phyloP scores from a whole-genome alignment of 1,140 invertebrate species.

The Holotrichia oblita region DNA sequence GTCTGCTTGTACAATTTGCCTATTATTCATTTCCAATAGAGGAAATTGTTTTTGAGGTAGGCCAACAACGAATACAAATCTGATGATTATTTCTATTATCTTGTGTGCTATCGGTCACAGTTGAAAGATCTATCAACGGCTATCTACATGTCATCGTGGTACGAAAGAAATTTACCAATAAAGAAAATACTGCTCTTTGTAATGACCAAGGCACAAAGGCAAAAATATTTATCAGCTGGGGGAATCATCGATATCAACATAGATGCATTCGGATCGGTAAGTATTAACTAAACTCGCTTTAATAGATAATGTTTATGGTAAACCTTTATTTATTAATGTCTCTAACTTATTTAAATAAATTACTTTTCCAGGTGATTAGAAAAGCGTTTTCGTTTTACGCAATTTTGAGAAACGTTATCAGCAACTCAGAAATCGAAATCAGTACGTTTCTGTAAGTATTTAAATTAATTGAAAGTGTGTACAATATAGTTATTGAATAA shows the following conservation, averaged over 20 bases:
- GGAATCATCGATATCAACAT: not conserved
- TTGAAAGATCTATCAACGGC: not conserved
- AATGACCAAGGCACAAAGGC: not conserved
- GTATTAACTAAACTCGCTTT: too few species aligned
- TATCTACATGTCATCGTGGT: conserved; percentile 1
- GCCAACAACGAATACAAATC: too few species aligned
- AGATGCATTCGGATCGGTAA: not conserved
- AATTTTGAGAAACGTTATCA: not conserved
- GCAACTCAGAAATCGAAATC: not conserved
- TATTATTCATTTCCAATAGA: not conserved
- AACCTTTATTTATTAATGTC: too few species aligned
- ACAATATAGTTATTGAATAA: not conserved
- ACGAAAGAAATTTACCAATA: not conserved
- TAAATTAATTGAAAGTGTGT: not conserved
- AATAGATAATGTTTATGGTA: too few species aligned
- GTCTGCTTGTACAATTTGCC: not conserved
- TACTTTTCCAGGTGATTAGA: not conserved
- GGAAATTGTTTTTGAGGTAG: conserved; percentile 9
- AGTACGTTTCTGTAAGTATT: not conserved
- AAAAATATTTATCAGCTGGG: not conserved
- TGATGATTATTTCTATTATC: not conserved
- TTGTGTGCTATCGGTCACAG: not conserved
- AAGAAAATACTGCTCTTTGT: not conserved
- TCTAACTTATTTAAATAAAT: too few species aligned
- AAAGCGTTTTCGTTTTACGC: conserved; percentile 19